Conservation (phyloP, 2,797 vertebrate genomes). For the Myripristis murdjan region DNA sequence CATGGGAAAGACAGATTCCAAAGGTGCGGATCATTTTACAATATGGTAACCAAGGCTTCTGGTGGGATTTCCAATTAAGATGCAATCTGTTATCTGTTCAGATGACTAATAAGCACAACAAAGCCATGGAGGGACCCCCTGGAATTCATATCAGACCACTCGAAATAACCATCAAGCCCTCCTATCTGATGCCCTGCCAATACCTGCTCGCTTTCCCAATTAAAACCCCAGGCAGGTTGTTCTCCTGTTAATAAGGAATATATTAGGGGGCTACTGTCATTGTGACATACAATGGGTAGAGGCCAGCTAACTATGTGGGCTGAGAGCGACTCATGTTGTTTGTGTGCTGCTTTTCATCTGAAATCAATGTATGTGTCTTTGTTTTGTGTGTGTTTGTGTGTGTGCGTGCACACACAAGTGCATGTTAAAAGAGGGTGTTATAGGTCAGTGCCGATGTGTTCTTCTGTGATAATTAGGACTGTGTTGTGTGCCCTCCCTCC, state of each 20-base stretch:
- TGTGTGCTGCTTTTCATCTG: conserved; percentile 61
- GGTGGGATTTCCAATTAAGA: conserved; percentile 86
- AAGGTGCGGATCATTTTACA: conserved; percentile 80
- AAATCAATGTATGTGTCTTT: conserved; percentile 59
- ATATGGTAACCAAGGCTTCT: conserved; percentile 77
- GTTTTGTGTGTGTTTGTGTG: conserved; percentile 21
- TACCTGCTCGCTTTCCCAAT: conserved; percentile 77
- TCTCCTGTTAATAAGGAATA: conserved; percentile 76
- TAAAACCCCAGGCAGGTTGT: conserved; percentile 72
- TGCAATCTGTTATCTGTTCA: conserved; percentile 84
- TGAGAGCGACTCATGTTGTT: conserved; percentile 61
- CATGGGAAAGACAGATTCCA: conserved; percentile 42
- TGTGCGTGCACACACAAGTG: conserved; percentile 28
- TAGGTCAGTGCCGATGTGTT: conserved; percentile 64
- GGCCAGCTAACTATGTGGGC: conserved; percentile 61
- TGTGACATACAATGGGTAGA: conserved; percentile 57
- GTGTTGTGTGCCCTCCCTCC: conserved; percentile 35
- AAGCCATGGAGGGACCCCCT: conserved; percentile 76
- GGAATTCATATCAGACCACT: conserved; percentile 85
- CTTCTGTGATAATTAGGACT: conserved; percentile 82
- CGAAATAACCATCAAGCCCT: conserved; percentile 77
- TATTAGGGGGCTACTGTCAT: conserved; percentile 64
- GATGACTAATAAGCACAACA: conserved; percentile 86
- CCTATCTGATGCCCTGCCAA: conserved; percentile 81
- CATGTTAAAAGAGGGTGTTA: conserved; percentile 44